These are phyloP conservation scores for Tenebrosternarchus preto DNA, from an alignment of 2,113 vertebrate species.

Conservation along the genomic window DNA sequence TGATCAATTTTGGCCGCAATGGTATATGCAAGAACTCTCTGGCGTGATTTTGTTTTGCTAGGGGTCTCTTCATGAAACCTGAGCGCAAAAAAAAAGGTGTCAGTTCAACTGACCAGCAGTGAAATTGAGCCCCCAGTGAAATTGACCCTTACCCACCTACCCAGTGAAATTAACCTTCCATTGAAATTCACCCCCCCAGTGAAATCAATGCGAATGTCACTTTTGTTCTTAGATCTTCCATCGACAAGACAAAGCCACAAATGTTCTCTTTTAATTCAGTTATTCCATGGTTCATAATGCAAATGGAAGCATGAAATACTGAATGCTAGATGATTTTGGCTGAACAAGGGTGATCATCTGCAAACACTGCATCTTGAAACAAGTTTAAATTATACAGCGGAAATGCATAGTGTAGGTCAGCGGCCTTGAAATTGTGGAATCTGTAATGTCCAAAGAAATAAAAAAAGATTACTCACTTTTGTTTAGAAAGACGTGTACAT, in stretches of 20 bases:
- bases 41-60: background rate
- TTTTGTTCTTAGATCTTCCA: no score
- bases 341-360: slow-evolving; percentile 2
- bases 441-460: background rate
- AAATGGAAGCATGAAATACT: background rate
- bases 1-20: slow-evolving; percentile 98
- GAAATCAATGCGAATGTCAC: no score
- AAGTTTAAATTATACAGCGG: slow-evolving; percentile 6
- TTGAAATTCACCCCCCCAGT: no score
- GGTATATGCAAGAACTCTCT: slow-evolving; percentile 72
- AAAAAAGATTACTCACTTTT: background rate
- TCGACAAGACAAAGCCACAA: no score
- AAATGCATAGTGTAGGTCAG: no score
- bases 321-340: background rate
- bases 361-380: background rate
- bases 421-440: slow-evolving; percentile 18
- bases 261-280: no score
- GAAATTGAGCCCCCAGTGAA: background rate
- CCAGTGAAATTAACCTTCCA: no score
- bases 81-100: no score
- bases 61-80: background rate
- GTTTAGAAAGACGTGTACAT: background rate
- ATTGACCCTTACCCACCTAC: no score
- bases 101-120: no score
- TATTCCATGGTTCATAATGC: no score